Conservation (phyloP, 2,888 invertebrate genomes). For the Drosophila mulleri region DNA sequence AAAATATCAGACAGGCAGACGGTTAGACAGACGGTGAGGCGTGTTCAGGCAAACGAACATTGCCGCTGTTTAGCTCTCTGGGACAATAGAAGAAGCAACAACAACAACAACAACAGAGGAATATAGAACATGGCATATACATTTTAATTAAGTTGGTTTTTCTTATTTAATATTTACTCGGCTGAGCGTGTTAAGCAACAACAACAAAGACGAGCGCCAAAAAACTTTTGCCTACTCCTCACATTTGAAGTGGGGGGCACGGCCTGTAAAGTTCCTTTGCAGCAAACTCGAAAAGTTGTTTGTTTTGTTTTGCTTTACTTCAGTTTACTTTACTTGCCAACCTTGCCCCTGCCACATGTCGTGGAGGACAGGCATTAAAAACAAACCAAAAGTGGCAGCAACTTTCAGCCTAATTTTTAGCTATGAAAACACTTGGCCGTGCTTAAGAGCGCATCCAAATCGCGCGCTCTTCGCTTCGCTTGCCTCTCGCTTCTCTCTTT, state of each 20-base stretch:
- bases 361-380: conserved; percentile 36
- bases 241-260: conserved; percentile 35
- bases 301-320: conserved; percentile 41
- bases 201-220: conserved; percentile 14
- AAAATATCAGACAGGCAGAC: conserved; percentile 15
- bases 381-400: conserved; percentile 43
- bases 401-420: conserved; percentile 42
- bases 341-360: not conserved
- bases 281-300: conserved; percentile 51
- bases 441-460: conserved; percentile 41
- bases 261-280: conserved; percentile 32
- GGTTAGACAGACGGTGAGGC: not conserved
- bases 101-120: not conserved
- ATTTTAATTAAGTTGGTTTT: conserved; percentile 74
- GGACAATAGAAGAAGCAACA: conserved; percentile 13
- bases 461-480: not conserved
- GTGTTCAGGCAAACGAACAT: conserved; percentile 25
- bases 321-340: conserved; percentile 10
- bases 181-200: conserved; percentile 53
- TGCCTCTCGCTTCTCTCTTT: not conserved
- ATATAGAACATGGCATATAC: conserved; percentile 60
- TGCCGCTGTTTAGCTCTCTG: conserved; percentile 25
- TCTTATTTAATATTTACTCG: conserved; percentile 69
- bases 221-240: conserved; percentile 28
- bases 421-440: conserved; percentile 32